phyloP scores from a whole-genome alignment of 2,113 vertebrate genomes.

The Cephalopterus ornatus region DNA sequence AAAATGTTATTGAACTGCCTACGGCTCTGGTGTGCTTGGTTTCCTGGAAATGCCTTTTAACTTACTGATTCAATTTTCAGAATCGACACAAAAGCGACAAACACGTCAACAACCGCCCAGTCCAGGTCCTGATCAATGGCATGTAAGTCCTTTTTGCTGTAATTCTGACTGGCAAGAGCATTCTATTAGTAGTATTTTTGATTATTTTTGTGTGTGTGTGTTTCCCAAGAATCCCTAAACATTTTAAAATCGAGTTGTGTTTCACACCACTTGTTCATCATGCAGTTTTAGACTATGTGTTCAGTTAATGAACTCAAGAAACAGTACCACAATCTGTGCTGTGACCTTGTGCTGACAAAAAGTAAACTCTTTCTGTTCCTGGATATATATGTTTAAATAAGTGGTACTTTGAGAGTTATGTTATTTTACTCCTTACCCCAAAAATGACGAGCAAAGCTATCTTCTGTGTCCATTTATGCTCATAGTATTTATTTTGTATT shows the following conservation, averaged over 20 bases:
- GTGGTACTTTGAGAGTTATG: background rate
- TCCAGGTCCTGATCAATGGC: slow-evolving; percentile 83
- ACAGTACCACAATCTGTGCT: background rate
- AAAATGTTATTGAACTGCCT: background rate
- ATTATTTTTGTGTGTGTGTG: background rate
- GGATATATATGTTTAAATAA: background rate
- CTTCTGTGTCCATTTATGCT: background rate
- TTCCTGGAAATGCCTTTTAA: background rate
- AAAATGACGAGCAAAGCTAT: background rate
- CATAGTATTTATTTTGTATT: background rate
- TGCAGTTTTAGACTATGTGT: background rate
- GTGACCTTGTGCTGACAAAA: background rate
- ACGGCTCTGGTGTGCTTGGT: background rate
- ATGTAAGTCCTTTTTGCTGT: slow-evolving; percentile 75
- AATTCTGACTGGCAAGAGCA: background rate
- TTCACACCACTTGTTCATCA: background rate
- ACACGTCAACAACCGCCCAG: slow-evolving; percentile 89
- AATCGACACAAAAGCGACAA: slow-evolving; percentile 89
- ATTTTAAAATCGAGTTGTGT: background rate
- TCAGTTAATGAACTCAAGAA: background rate
- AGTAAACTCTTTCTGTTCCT: background rate
- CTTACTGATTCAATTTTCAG: slow-evolving; percentile 68
- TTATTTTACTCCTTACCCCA: background rate
- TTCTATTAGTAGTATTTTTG: background rate
- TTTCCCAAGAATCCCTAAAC: background rate